Base-by-base conservation (phyloP, 2,797 vertebrate genomes). In the Anas flavirostris region DNA sequence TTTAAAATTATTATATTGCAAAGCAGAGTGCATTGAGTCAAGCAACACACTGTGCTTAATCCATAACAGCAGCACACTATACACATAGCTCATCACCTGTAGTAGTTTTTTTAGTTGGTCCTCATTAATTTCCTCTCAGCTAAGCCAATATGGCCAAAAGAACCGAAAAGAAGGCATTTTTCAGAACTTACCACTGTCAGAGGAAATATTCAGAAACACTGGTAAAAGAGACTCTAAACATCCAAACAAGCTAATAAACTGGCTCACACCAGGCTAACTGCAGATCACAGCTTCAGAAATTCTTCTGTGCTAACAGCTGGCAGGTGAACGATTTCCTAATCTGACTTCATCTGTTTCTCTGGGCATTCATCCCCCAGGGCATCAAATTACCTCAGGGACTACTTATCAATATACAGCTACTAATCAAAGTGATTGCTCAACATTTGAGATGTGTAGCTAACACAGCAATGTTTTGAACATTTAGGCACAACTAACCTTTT, bases 351-450 rank as follows among this genome's bases (percentile, higher is more conserved):
- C 33, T 68, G 6, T 75, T 89, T 91, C 68, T 68, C 39, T 66
- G 15, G 66, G 26, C 9, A 63, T 62, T 86, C 31, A 26, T 55
- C 10, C 26, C 25, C 8, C 55, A n/a, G 33, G 56, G 50, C 80
- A 72, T 44, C 68, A 55, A 46, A 83, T 83, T 39, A 88, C 79
- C 21, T 78, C n/a, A 37, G 58, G 60, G 35, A 50, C 39, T 53
- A 13, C 50, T 89, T 75, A 75, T 53, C 76, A 83, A 87, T 82
- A 80, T 25, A 46, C 12, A 89, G 41, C 56, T 81, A 29, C 18
- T 94, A 91, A 95, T 82, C 91, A 86, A 89, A 93, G 7, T 10
- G 28, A 39, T 72, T 55, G 16, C 44, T 72, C 58, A 74, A 25
- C 23, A 17, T 74, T 39, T 75, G 69, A 72, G 29, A 33, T 5